Conservation (phyloP, 2,797 vertebrate genomes). For the Onychomys torridus region DNA sequence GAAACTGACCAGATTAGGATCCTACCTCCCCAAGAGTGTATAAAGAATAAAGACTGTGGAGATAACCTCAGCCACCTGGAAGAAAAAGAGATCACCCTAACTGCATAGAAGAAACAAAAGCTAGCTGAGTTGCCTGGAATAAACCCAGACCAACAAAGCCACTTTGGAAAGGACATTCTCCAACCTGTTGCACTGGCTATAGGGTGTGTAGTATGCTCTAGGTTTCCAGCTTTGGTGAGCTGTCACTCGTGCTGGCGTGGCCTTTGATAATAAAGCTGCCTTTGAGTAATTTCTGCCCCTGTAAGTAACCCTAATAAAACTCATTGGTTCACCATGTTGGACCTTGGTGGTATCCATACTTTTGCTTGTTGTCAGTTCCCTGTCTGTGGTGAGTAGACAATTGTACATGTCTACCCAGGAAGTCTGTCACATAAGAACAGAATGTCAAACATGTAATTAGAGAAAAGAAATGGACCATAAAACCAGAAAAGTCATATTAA, state of each 20-base stretch:
- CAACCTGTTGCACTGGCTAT: background rate
- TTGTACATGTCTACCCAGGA: background rate
- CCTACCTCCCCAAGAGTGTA: background rate
- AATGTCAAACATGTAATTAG: background rate
- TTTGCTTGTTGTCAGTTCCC: background rate
- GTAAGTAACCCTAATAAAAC: background rate
- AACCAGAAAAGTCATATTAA: background rate
- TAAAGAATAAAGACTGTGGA: background rate
- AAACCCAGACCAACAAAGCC: background rate
- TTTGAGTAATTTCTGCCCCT: background rate
- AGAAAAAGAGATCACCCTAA: background rate
- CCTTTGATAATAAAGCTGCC: background rate
- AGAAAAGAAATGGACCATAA: constrained; percentile 39
- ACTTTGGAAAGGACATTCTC: background rate
- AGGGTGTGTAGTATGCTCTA: background rate
- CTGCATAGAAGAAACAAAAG: background rate
- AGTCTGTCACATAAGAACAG: background rate
- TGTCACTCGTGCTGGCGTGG: background rate
- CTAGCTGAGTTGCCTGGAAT: background rate
- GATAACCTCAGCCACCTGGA: background rate
- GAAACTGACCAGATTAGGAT: background rate
- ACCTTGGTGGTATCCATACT: background rate
- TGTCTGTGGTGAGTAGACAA: background rate
- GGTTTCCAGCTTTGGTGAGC: background rate
- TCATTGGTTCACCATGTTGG: background rate